Evolutionary conservation across 1,140 invertebrate genomes (phyloP).

Genomic region (Metaphire vulgaris): DNA sequence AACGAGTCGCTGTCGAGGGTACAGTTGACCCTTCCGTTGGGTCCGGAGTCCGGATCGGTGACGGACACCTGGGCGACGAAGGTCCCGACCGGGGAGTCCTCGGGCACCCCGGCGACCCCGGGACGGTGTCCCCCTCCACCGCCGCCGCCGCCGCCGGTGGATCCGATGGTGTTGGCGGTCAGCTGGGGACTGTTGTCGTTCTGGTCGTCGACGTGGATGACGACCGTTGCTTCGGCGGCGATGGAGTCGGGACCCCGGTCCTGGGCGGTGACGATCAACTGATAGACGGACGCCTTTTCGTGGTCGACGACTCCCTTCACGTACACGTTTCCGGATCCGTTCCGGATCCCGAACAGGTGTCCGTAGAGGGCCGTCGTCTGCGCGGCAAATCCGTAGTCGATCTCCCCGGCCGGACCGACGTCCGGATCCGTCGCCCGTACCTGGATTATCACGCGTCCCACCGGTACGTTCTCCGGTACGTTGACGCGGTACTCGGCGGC

Average conservation of each 20-base stretch:
- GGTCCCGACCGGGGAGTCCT: constrained; percentile 17
- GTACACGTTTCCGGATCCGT: constrained; percentile 17
- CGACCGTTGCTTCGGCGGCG: constrained; percentile 12
- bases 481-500: constrained; percentile 63
- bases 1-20: constrained; percentile 3
- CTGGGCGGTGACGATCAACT: constrained; percentile 14
- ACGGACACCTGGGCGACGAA: constrained; percentile 29
- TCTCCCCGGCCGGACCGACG: constrained; percentile 62
- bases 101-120: constrained; percentile 9
- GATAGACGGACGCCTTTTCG: constrained; percentile 15
- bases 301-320: constrained; percentile 15
- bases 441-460: constrained; percentile 66
- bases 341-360: constrained; percentile 19
- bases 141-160: constrained; percentile 58
- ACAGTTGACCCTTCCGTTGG: constrained; percentile 23
- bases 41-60: constrained; percentile 19
- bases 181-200: constrained; percentile 83
- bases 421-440: constrained; percentile 73
- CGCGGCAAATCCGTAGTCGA: constrained; percentile 4
- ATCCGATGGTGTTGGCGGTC: constrained; percentile 40
- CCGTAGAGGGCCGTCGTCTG: constrained; percentile 12
- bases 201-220: constrained; percentile 62
- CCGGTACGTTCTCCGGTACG: constrained; percentile 66
- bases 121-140: constrained; percentile 70
- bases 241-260: constrained; percentile 22